phyloP scores from a whole-genome alignment of 2,797 vertebrate species.

The Anabas testudineus region DNA sequence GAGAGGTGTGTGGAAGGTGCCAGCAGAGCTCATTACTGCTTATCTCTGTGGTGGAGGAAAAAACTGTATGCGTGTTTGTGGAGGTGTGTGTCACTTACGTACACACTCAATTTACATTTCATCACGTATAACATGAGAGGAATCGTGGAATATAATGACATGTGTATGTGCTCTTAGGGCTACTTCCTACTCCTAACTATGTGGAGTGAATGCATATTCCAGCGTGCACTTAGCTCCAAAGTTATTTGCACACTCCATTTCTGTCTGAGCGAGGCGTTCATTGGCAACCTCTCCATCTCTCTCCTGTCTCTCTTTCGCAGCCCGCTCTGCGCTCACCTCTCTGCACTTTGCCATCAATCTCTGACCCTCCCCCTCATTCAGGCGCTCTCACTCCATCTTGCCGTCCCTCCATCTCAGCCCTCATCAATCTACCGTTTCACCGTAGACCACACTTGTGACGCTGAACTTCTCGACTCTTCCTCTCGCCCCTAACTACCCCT shows the following conservation, averaged over 20 bases:
- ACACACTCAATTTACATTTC: slow-evolving; percentile 64
- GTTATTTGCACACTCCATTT: slow-evolving; percentile 29
- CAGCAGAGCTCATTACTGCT: slow-evolving; percentile 79
- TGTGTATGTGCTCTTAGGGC: slow-evolving; percentile 33
- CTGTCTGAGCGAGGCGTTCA: slow-evolving; percentile 10
- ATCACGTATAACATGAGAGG: slow-evolving; percentile 51
- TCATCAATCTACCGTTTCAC: slow-evolving; percentile 62
- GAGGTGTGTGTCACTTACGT: slow-evolving; percentile 32
- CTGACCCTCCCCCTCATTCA: slow-evolving; percentile 32
- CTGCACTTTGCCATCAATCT: slow-evolving; percentile 62
- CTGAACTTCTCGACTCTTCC: slow-evolving; percentile 72
- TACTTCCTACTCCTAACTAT: slow-evolving; percentile 27
- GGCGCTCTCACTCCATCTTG: slow-evolving; percentile 45
- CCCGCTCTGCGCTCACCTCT: slow-evolving; percentile 29
- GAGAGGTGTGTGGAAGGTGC: slow-evolving; percentile 70
- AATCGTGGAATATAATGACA: slow-evolving; percentile 54
- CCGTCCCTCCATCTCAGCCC: slow-evolving; percentile 42
- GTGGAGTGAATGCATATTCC: slow-evolving; percentile 37
- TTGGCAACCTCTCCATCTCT: slow-evolving; percentile 17
- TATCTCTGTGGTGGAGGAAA: slow-evolving; percentile 72
- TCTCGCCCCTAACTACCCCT: slow-evolving; percentile 60
- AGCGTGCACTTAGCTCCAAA: slow-evolving; percentile 28
- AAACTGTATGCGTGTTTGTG: slow-evolving; percentile 39
- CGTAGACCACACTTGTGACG: slow-evolving; percentile 52
- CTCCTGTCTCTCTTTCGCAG: slow-evolving; percentile 12